Base-by-base conservation (phyloP, 2,888 invertebrate genomes). In the Hemithea aestivaria region DNA sequence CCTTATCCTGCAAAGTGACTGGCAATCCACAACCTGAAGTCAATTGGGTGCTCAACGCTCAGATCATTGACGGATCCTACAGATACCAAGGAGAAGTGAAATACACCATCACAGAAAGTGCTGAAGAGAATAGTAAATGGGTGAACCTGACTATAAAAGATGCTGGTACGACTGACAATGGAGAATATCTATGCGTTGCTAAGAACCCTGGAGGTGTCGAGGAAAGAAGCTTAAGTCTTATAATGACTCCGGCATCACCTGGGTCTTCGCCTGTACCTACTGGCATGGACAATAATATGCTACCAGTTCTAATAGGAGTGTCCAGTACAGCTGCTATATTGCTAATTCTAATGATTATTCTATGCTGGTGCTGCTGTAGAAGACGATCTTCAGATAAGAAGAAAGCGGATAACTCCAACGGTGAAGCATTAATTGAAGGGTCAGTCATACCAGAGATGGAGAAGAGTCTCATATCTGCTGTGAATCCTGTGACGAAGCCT, bases 401-500 rank as follows among this genome's bases (percentile, higher is more conserved):
- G 59, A 76, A 83, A 34, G 90, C 89, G 27, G 78, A 88, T 32
- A 88, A 88, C 32, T 87, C 90, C 0, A 92, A 91, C 45, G 91
- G 91, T 5, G 90, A 93, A 50, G 91, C 93, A 7, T 88, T 92
- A 56, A 89, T 93, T 41, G 93, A 93, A 66, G 92, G 92, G 1
- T 93, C 93, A 1, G 92, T 93, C 1, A 91, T 92, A 31, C 91
- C 92, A 40, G 95, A 96, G 66, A 94, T 95, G 88, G 94, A 95
- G 67, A 95, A 96, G 73, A 93, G 94, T 48, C 80, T 95, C 30
- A 92, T 96, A 48, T 93, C 94, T 1, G 93, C 94, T 33, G 94
- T 95, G 16, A 95, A 95, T 78, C 95, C 95, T 0, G 93, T 95
- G 9, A 93, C 93, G 40, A 95, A 96, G 64, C 94, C 95, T 0